These are phyloP conservation scores for Melanostoma mellinum DNA, from an alignment of 2,888 invertebrate species.

Conservation along the genomic window DNA sequence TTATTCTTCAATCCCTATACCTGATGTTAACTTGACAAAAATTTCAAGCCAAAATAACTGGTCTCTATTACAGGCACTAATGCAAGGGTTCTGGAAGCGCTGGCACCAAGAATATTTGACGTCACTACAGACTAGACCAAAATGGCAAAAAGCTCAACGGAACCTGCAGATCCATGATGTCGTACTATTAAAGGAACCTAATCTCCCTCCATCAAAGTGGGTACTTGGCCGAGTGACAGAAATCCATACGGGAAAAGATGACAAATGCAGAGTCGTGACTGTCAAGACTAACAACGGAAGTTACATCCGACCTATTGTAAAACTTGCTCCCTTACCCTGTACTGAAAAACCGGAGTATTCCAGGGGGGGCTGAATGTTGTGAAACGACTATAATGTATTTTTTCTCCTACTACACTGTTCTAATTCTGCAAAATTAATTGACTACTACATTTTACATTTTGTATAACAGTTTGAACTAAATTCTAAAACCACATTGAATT, in stretches of 20 bases:
- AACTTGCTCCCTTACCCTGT: conserved; percentile 19
- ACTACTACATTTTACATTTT: no score
- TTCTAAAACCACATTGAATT: no score
- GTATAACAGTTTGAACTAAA: no score
- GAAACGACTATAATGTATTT: no score
- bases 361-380: no score
- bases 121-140: conserved; percentile 9
- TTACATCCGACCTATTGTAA: conserved; percentile 16
- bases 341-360: no score
- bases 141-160: conserved; percentile 21
- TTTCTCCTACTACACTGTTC: no score
- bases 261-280: conserved; percentile 18
- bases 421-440: no score
- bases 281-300: conserved; percentile 2
- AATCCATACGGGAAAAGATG: conserved; percentile 12
- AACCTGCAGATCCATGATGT: not conserved
- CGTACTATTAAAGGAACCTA: not conserved
- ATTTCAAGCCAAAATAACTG: not conserved
- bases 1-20: not conserved
- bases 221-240: conserved; percentile 10
- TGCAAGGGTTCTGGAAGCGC: not conserved
- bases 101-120: conserved; percentile 20
- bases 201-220: conserved; percentile 36
- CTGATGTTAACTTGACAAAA: not conserved
- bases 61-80: not conserved